Evolutionary conservation across 92 coral and sea anemone genomes (phyloP), one percentile per base, ranked within the genome.

Genomic region (Epizoanthus illoricatus): DNA sequence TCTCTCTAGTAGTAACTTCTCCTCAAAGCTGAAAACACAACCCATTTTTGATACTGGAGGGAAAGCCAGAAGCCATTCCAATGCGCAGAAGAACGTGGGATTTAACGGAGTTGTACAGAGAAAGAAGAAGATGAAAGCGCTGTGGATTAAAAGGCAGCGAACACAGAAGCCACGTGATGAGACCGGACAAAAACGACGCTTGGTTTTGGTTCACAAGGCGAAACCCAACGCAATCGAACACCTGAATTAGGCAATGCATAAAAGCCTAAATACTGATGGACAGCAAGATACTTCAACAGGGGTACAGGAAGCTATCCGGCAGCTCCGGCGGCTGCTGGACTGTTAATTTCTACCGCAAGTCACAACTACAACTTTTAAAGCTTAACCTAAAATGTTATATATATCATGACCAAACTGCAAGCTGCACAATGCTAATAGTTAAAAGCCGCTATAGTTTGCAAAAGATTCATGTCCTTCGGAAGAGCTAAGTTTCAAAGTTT

Each of bases 1-100:
- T 63, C 59, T 78, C 41, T 78, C 82, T 62, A 78, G 71, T 78
- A 78, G 82, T 42, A 78, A 64, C 41, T 45, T 78, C 82, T 78
- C 82, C 11, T 15, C 73, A 2, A 78, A 63, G 60, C 21, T 78
- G 12, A 78, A 78, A 21, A 45, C 41, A 16, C 71, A 78, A 20
- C 82, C 70, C 12, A 12, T 45, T 5, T n/a, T 42, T 63, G 71
- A 78, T 23, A 21, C 45, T n/a, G 57, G 71, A 4, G 82, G 71
- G 24, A 78, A 78, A 58, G 66, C 71, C 1, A 78, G 82, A 64
- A 78, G 82, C 41, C 71, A 23, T 28, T 78, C 82, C 24, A 39
- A 12, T 39, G 49, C 60, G 41, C 41, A 20, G 64, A 78, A 21
- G 8, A 43, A 43, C 21, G 33, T 58, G 47, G 19, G 24, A 17